phyloP scores from a whole-genome alignment of 2,113 vertebrate genomes.

The Choloepus hoffmanni region DNA sequence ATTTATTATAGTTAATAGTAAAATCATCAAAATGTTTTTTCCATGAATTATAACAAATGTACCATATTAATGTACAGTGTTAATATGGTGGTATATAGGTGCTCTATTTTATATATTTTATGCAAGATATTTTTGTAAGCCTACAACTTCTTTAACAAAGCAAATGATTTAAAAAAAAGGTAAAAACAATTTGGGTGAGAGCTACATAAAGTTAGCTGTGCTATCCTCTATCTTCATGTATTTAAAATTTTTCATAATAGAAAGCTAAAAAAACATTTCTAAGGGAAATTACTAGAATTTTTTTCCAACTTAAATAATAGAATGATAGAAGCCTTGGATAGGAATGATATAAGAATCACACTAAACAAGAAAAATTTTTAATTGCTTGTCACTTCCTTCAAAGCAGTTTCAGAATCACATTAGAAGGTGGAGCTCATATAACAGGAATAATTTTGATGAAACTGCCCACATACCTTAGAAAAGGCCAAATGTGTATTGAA shows the following conservation, averaged over 20 bases:
- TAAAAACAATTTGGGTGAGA: background rate
- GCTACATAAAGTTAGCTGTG: background rate
- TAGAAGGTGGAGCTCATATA: background rate
- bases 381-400: background rate
- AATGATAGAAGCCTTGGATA: background rate
- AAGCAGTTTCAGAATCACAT: slow-evolving; percentile 17
- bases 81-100: too few species aligned
- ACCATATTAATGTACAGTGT: too few species aligned
- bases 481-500: background rate
- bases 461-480: background rate
- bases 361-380: background rate
- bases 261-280: background rate
- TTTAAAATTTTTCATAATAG: slow-evolving; percentile 18
- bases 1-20: too few species aligned
- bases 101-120: too few species aligned
- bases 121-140: too few species aligned
- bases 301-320: background rate
- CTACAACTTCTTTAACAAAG: too few species aligned
- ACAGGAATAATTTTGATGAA: slow-evolving; percentile 26
- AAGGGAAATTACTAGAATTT: background rate
- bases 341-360: background rate
- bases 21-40: too few species aligned
- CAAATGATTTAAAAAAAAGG: too few species aligned
- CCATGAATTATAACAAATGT: too few species aligned
- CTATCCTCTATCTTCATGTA: background rate